Evolutionary conservation across 2,797 vertebrate species (phyloP), one percentile per base, ranked within the genome.

Genomic region (Poeciliopsis turneri): DNA sequence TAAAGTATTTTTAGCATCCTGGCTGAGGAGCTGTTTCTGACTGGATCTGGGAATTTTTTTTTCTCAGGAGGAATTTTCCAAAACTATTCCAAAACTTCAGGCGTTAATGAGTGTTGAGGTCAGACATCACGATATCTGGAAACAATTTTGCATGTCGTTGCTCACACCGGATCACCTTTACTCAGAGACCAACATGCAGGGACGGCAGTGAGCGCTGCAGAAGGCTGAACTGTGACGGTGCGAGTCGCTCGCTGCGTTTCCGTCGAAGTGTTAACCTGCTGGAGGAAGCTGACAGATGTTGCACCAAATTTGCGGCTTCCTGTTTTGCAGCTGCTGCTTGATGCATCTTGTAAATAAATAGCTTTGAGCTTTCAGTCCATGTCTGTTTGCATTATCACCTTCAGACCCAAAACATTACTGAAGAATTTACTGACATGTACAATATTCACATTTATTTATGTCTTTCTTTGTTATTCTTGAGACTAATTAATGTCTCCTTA

Each of bases 221-320:
- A 46, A 46, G n/a, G 0, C n/a, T 45, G 43, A 45, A 23, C 0
- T 10, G 33, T 66, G 61, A 23, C 2, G 33, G 15, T 1, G 10
- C 13, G 55, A 57, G n/a, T 30, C 57, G 3, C 13, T 15, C 61
- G 4, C 59, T 64, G 59, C 2, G 16, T 28, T 36, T 36, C 13
- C 9, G 25, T 8, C 12, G 1, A 49, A 39, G 23, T 33, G 57
- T 1, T 64, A 45, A 76, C 18, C 43, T 20, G 64, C 41, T 55
- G 74, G 75, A 33, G 84, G 82, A 88, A 85, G 66, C 57, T n/a
- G 72, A 15, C 12, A 74, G 78, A 82, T 75, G 43, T 11, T 84
- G 81, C 78, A 85, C 69, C 78, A 87, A 72, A 84, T 71, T 4
- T 86, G 77, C 55, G 75, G 81, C 77, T 92, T 94, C 92, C 93